A percentile compares a stretch with the other conserved stretches of the same genome.
Evolutionary conservation across 1,140 invertebrate species (phyloP).

Genomic region (Cydia splendana): DNA sequence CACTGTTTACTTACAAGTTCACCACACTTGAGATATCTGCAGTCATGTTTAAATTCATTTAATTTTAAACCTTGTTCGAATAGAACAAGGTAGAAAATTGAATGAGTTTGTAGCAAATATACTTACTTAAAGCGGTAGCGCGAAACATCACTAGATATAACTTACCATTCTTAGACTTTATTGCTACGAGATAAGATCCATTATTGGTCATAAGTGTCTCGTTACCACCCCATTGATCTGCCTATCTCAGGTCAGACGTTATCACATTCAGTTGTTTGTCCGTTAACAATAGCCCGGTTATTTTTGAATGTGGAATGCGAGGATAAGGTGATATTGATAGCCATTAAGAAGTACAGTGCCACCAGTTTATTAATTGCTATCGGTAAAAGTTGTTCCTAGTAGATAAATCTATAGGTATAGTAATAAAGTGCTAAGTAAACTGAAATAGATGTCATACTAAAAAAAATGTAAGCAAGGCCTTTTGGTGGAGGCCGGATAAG

Average conservation of each 20-base stretch:
- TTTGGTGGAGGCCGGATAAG: too few species aligned
- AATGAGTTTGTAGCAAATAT: not conserved
- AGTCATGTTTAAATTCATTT: not conserved
- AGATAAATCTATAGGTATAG: not conserved
- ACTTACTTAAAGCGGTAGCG: not conserved
- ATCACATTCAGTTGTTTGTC: constrained; percentile 5
- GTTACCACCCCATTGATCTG: constrained; percentile 12
- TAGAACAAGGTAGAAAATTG: not conserved
- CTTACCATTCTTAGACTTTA: not conserved
- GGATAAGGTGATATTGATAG: constrained; percentile 8
- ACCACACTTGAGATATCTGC: constrained; percentile 6
- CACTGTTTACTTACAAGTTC: constrained; percentile 13
- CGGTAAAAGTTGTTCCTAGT: not conserved
- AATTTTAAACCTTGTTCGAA: not conserved
- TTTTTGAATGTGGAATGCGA: not conserved
- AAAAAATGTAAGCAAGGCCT: too few species aligned
- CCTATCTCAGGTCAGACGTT: not conserved
- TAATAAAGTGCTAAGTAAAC: too few species aligned
- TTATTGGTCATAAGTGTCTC: not conserved
- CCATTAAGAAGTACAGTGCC: not conserved
- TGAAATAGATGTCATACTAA: too few species aligned
- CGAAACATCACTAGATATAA: not conserved
- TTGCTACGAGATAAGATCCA: not conserved
- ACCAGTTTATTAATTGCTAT: constrained; percentile 3
- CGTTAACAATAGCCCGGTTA: constrained; percentile 16